Evolutionary conservation across 1,140 invertebrate species (phyloP).

Genomic region (Cryptotermes secundus): DNA sequence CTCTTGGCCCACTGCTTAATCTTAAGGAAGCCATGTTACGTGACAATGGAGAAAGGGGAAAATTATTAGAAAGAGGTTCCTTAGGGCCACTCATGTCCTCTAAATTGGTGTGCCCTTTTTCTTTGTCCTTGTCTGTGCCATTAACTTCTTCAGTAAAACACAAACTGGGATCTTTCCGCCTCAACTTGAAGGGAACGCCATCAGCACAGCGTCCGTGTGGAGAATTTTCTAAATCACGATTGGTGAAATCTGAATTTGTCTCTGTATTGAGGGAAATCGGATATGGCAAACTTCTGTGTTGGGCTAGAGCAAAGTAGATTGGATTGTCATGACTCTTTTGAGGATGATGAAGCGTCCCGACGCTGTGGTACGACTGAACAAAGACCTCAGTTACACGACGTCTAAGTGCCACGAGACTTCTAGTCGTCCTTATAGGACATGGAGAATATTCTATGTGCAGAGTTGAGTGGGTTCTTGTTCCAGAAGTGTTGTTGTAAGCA

Average conservation of each 20-base stretch:
- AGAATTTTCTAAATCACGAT: not conserved
- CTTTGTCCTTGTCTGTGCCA: too few relatives aligned
- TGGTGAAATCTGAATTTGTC: not conserved
- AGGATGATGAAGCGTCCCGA: conserved; percentile 1
- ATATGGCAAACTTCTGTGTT: not conserved
- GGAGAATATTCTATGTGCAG: conserved; percentile 42
- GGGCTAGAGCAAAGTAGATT: conserved; percentile 28
- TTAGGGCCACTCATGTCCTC: too few relatives aligned
- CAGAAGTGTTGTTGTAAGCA: not conserved
- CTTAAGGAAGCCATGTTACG: not conserved
- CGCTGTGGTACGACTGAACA: conserved; percentile 6
- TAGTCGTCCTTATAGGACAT: conserved; percentile 36
- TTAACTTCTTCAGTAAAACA: not conserved
- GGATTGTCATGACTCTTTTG: conserved; percentile 35
- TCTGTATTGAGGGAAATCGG: not conserved
- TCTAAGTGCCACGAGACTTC: conserved; percentile 36
- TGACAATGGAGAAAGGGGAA: not conserved
- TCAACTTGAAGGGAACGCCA: not conserved
- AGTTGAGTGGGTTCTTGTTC: not conserved
- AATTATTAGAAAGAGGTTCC: too few relatives aligned
- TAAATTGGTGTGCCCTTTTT: too few relatives aligned
- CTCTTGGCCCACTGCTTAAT: not conserved
- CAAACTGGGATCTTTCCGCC: not conserved
- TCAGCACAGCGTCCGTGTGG: not conserved
- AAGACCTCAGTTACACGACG: conserved; percentile 35